phyloP scores from a whole-genome alignment of 2,113 vertebrate species.

The Parus major region DNA sequence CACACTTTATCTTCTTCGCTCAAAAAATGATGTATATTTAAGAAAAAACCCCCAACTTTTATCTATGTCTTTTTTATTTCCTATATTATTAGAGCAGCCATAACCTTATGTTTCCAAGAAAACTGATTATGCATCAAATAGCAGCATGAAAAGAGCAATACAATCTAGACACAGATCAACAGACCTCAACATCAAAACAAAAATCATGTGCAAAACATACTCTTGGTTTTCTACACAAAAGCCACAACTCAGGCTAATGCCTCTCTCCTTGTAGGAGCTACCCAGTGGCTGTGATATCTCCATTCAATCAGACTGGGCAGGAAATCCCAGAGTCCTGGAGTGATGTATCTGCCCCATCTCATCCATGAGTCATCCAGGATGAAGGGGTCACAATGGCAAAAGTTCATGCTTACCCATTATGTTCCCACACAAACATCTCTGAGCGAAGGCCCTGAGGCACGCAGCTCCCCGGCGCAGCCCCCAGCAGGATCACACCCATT shows the following conservation, averaged over 20 bases:
- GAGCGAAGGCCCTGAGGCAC: fast-evolving
- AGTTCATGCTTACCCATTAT: neutral
- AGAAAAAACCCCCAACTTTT: neutral
- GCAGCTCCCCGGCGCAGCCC: fast-evolving
- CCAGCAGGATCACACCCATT: neutral
- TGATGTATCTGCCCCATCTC: constrained; percentile 14
- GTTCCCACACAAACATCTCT: neutral
- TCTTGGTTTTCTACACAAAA: neutral
- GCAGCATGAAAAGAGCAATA: neutral
- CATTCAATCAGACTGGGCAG: neutral
- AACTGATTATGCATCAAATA: neutral
- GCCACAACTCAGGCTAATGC: neutral
- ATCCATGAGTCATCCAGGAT: constrained; percentile 47
- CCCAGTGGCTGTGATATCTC: neutral
- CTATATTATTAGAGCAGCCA: neutral
- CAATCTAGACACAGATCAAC: neutral
- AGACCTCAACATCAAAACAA: constrained; percentile 4
- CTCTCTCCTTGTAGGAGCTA: neutral
- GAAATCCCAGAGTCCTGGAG: constrained; percentile 21
- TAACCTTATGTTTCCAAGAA: neutral
- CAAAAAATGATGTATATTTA: neutral
- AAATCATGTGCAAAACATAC: neutral
- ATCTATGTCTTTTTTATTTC: neutral
- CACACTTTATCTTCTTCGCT: neutral
- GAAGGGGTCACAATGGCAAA: constrained; percentile 10